Conservation (phyloP, 35 echinoderm and acorn worm genomes). For the Heliocidaris tuberculata region DNA sequence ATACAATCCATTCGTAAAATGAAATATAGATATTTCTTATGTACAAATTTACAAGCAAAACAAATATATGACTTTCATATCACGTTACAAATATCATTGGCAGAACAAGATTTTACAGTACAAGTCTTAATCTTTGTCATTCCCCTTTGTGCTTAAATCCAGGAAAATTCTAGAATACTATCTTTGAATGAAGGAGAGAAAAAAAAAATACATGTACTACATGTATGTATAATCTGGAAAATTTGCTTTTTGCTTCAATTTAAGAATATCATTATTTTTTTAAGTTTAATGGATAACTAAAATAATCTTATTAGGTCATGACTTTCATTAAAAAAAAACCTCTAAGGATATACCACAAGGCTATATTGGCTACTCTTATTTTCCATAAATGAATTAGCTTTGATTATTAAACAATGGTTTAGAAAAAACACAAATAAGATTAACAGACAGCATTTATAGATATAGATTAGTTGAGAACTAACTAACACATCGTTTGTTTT, state of each 20-base stretch:
- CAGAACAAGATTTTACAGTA: neutral
- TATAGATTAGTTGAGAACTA: too few species aligned
- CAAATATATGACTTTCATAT: neutral
- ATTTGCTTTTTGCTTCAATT: neutral
- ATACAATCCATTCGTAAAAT: constrained; percentile 6
- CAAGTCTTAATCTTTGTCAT: neutral
- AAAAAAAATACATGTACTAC: too few species aligned
- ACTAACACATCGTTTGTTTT: too few species aligned
- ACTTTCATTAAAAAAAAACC: neutral
- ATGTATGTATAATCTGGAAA: too few species aligned
- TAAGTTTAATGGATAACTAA: neutral
- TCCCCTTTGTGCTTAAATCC: neutral
- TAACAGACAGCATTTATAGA: too few species aligned
- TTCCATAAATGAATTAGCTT: neutral
- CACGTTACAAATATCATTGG: neutral
- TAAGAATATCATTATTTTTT: neutral
- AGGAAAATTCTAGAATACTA: neutral
- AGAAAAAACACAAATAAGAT: too few species aligned
- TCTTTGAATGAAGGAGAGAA: too few species aligned
- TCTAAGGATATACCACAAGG: too few species aligned
- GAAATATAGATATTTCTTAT: neutral
- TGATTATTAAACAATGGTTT: too few species aligned
- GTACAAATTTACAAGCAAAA: neutral
- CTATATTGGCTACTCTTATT: neutral
- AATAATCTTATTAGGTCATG: neutral